Conservation (phyloP, 2,113 vertebrate species). For the Promerops cafer region DNA sequence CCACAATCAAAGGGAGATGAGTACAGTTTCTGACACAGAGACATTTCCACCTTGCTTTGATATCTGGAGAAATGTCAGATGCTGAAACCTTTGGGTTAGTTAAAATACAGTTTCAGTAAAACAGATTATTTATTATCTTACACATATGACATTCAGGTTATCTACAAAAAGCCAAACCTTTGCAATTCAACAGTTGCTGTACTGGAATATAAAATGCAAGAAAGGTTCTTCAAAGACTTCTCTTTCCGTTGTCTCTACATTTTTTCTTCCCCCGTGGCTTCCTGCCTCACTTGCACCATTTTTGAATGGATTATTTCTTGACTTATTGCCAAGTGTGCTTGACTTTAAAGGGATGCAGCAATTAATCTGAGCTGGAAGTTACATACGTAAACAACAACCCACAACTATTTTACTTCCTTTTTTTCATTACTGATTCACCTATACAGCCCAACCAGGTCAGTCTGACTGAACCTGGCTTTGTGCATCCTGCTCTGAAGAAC, state of each 20-base stretch:
- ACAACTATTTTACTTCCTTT: neutral
- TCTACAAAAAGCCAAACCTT: neutral
- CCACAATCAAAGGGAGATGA: neutral
- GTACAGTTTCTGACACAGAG: neutral
- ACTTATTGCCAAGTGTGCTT: neutral
- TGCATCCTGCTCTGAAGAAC: neutral
- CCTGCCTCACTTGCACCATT: neutral
- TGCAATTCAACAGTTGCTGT: neutral
- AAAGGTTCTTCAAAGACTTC: neutral
- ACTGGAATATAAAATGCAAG: neutral
- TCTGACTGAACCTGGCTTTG: neutral
- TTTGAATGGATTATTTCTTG: neutral
- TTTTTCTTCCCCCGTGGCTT: fast-evolving
- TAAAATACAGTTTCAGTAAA: neutral
- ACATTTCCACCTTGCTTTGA: neutral
- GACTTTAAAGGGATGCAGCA: neutral
- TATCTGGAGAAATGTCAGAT: neutral
- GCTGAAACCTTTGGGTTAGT: neutral
- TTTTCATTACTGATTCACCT: neutral
- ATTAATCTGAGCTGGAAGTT: neutral
- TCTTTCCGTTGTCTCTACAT: neutral
- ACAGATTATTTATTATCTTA: neutral
- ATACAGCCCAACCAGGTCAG: neutral
- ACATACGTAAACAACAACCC: neutral
- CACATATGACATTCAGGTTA: neutral